Base-by-base conservation (phyloP, 1,140 invertebrate genomes). In the Stenopsyche tienmushanensis region DNA sequence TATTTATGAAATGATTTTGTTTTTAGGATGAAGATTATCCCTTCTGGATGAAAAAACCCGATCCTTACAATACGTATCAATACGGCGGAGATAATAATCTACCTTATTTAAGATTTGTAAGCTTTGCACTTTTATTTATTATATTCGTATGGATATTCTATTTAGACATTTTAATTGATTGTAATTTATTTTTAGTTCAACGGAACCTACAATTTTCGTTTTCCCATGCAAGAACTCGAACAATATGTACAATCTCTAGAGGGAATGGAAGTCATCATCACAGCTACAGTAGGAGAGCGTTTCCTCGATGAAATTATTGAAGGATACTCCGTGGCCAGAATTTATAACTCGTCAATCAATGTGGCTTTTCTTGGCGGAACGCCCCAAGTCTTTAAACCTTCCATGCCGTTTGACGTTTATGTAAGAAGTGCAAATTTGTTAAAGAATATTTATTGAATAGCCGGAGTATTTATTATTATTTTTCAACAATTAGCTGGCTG, bases 371-470 rank as follows among this genome's bases (percentile, higher is more conserved):
- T 98, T 0, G 96, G 96, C 0, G 92, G 91, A 21, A 87, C 87
- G 0, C 90, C 95, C 2, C 92, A 97, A 78, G 88, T 97, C 9
- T 97, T 98, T 77, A 97, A 97, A 77, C 94, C 96, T 0, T 82
- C 89, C 1, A 96, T 97, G 90, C 90, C 93, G 0, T 89, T 93
- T 72, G 87, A 85, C 64, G 78, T 83, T 67, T 90, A 90, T 76
- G 88, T 92, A 77, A 87, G 88, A 84, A 25, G n/a, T n/a, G n/a
- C n/a, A n/a, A n/a, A n/a, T n/a, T n/a, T n/a, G n/a, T n/a, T n/a
- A n/a, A n/a, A 20, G 17, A n/a, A n/a, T n/a, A n/a, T n/a, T n/a
- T n/a, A n/a, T n/a, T 47, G 49, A 17, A n/a, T 24, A 17, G 34
- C 0, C 18, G 64, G 20, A 23, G 50, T 47, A 17, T 3, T 9